Evolutionary conservation across 2,888 invertebrate species (phyloP), one percentile per base, ranked within the genome.

Genomic region (Apeira syringaria): DNA sequence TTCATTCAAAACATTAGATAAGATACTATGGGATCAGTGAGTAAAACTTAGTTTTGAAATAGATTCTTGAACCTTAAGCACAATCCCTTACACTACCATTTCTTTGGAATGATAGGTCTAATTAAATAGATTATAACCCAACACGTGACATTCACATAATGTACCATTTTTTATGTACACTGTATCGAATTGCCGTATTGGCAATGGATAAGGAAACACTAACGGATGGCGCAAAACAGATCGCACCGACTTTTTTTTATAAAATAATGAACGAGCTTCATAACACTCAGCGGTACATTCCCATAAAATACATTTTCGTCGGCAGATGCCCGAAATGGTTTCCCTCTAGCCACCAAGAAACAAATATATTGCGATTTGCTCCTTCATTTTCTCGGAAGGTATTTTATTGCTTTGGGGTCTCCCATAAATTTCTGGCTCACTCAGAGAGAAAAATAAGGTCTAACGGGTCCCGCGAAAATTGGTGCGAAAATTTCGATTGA

Each of bases 311-410:
- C 75, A 77, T 79, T 77, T 74, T 61, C 62, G 70, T 74, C 69
- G 74, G 70, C 78, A 80, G 80, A 79, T 75, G 79, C 73, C 72
- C 72, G 67, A 76, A 84, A 83, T 74, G 80, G 74, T 71, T 76
- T 74, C 75, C 77, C 74, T 74, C 75, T 72, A 79, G 76, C 85
- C 82, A 75, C 81, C 74, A 72, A 80, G 78, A 82, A 84, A 84
- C 83, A 87, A 86, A 88, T 86, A 86, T 84, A 86, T 87, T 80
- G 82, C 86, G 84, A 87, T 87, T 87, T 84, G 82, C 84, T 81
- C 86, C 85, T 88, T 87, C 88, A 88, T 88, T 87, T 86, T 85
- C 87, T 80, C 80, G 67, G 84, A 81, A 86, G 87, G 87, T 88
- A 86, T 87, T 89, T 89, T 88, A 88, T 88, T 88, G 82, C 87